phyloP scores from a whole-genome alignment of 2,797 vertebrate genomes.

The Zenarchopterus dispar region DNA sequence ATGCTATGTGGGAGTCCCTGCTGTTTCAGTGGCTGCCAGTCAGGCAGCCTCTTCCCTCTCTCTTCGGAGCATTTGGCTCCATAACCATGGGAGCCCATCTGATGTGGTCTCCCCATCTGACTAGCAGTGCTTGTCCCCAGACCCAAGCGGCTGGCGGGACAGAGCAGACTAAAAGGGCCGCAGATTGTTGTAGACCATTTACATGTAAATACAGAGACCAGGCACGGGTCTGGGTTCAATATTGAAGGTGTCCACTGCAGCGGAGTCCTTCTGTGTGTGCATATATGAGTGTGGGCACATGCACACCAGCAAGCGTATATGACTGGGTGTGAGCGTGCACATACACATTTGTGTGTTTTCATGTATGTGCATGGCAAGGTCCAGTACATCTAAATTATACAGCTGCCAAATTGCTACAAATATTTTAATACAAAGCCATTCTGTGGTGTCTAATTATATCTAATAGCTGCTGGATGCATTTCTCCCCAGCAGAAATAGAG shows the following conservation, averaged over 20 bases:
- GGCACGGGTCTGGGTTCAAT: slow-evolving; percentile 83
- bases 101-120: slow-evolving; percentile 82
- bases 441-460: slow-evolving; percentile 81
- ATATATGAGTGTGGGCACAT: slow-evolving; percentile 62
- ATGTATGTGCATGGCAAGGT: slow-evolving; percentile 79
- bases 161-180: slow-evolving; percentile 73
- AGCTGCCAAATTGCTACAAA: slow-evolving; percentile 83
- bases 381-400: slow-evolving; percentile 80
- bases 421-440: slow-evolving; percentile 85
- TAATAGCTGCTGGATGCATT: slow-evolving; percentile 79
- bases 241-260: slow-evolving; percentile 82
- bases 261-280: slow-evolving; percentile 76
- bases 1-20: slow-evolving; percentile 83
- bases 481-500: slow-evolving; percentile 54
- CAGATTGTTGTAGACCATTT: slow-evolving; percentile 88
- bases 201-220: slow-evolving; percentile 86
- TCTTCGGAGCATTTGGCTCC: slow-evolving; percentile 71
- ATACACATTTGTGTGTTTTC: slow-evolving; percentile 52
- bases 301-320: slow-evolving; percentile 46
- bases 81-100: slow-evolving; percentile 78
- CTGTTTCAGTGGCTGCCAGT: slow-evolving; percentile 82
- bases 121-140: slow-evolving; percentile 70
- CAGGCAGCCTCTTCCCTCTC: slow-evolving; percentile 77
- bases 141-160: slow-evolving; percentile 77
- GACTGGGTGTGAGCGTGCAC: slow-evolving; percentile 44